Evolutionary conservation across 2,113 vertebrate species (phyloP), one percentile per base, ranked within the genome.

Genomic region (Hassar affinis): DNA sequence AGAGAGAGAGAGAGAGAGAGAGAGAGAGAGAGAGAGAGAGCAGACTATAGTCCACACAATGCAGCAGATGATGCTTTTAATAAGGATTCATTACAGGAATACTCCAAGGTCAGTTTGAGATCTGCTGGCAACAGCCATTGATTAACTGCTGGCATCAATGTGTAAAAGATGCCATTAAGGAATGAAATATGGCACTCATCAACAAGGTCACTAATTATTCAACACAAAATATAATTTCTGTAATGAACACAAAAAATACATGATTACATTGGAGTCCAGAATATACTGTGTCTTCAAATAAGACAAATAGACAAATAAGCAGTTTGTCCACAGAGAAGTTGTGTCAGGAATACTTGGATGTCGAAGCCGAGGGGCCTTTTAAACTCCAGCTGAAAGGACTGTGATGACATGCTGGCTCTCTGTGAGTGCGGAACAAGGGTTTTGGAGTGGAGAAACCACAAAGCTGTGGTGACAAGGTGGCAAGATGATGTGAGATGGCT

Each of bases 121-220:
- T 94, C 90, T 94, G 94, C 90, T 93, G 94, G 92, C 94, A 93
- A 94, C 94, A 93, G 95, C 93, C 94, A 96, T 95, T 95, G 96
- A 98, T 97, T 97, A 98, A 96, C 95, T 96, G 93, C 95, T 94
- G 94, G 92, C 95, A 96, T 96, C 96, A 95, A 95, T 92, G 92
- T 92, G 95, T 94, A 94, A 96, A 97, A 95, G 93, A 92, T 91
- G 93, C 96, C 93, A 95, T 95, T 96, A 96, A 94, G 92, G 51
- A 42, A 81, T 85, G 62, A 87, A 85, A 91, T 91, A 79, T 87
- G 89, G 93, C 93, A 95, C 96, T 94, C 93, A 94, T 96, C 92
- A 93, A 92, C 93, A 6, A 47, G 59, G 90, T 89, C 92, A 93
- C 90, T 95, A 92, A 85, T 80, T 86, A 87, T 91, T 91, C n/a